Evolutionary conservation across 2,888 invertebrate genomes (phyloP).

Genomic region (Thera britannica): DNA sequence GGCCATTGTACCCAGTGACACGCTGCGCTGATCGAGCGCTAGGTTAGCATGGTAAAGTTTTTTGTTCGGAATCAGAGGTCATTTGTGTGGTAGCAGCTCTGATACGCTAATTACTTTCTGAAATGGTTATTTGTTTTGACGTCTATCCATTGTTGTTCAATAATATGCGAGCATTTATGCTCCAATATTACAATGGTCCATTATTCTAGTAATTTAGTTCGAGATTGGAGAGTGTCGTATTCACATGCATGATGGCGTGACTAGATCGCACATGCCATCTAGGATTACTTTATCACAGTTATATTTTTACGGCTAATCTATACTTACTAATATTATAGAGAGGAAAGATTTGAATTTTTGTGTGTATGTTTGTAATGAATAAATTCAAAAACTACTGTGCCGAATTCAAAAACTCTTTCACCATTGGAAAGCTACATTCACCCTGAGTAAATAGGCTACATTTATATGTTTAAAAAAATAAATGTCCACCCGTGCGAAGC

Average conservation of each 20-base stretch:
- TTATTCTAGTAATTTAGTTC: constrained; percentile 20
- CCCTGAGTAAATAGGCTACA: too few relatives aligned
- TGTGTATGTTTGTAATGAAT: too few relatives aligned
- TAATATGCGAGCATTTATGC: constrained; percentile 13
- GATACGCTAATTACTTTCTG: constrained; percentile 6
- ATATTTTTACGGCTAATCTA: neutral
- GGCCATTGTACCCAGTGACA: too few relatives aligned
- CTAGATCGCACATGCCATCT: constrained; percentile 1
- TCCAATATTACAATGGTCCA: constrained; percentile 26
- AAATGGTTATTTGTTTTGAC: constrained; percentile 19
- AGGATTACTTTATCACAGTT: neutral
- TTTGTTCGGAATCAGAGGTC: neutral
- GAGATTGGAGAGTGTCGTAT: constrained; percentile 13
- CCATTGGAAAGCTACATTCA: too few relatives aligned
- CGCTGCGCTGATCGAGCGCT: too few relatives aligned
- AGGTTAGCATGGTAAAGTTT: too few relatives aligned
- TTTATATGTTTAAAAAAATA: too few relatives aligned
- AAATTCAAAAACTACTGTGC: too few relatives aligned
- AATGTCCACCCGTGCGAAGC: too few relatives aligned
- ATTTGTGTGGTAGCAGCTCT: neutral
- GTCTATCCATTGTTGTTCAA: constrained; percentile 7
- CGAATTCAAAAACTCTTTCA: too few relatives aligned
- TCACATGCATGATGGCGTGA: constrained; percentile 12
- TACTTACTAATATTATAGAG: too few relatives aligned
- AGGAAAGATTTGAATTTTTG: too few relatives aligned